Percentiles rank a stretch among this genome's conserved stretches.
Conservation (phyloP, 2,797 vertebrate species). For the Oryzias dopingdopingensis region DNA sequence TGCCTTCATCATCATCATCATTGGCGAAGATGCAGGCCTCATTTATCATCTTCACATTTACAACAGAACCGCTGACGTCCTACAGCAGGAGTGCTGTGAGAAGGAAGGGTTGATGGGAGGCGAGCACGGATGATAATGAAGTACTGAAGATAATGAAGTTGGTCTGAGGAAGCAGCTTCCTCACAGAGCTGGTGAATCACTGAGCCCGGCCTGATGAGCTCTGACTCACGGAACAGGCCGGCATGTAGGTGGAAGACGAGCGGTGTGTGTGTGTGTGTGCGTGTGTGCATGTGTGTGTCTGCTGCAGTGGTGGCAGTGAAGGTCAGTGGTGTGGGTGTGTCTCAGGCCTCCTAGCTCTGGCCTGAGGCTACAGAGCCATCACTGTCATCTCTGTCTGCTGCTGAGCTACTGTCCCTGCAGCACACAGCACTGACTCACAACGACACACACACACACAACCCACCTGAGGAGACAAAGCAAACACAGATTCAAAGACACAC, state of each 20-base stretch:
- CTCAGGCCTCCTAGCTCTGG: constrained; percentile 72
- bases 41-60: constrained; percentile 16
- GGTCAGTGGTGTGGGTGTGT: constrained; percentile 78
- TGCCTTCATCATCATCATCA: constrained; percentile 18
- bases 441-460: constrained; percentile 22
- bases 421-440: constrained; percentile 53
- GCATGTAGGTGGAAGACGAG: constrained; percentile 49
- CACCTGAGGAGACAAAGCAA: constrained; percentile 48
- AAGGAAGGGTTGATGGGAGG: constrained; percentile 16
- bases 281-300: constrained; percentile 28
- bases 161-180: constrained; percentile 62
- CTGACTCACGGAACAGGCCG: constrained; percentile 61
- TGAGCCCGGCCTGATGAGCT: constrained; percentile 61
- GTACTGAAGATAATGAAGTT: constrained; percentile 50
- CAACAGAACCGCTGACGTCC: constrained; percentile 1
- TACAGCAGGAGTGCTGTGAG: constrained; percentile 23
- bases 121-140: constrained; percentile 52
- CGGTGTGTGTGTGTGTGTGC: constrained; percentile 20
- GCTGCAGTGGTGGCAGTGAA: constrained; percentile 72
- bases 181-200: constrained; percentile 70
- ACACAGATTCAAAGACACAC: constrained; percentile 45
- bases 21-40: constrained; percentile 8
- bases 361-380: constrained; percentile 75
- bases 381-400: constrained; percentile 74
- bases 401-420: constrained; percentile 55